phyloP scores from a whole-genome alignment of 2,888 invertebrate genomes.

The Oxyteleia sp. region DNA sequence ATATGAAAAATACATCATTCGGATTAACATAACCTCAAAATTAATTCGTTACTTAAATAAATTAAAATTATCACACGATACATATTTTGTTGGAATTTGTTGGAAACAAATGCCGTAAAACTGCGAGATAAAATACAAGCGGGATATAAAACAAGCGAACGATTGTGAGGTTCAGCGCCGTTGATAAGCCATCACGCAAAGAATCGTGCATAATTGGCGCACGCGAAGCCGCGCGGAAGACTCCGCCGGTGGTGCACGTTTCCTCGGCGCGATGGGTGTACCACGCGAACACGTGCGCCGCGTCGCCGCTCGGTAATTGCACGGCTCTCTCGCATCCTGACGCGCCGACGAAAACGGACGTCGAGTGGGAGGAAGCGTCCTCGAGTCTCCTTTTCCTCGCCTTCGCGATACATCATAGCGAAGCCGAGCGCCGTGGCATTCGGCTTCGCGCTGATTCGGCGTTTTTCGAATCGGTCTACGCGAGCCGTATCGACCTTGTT shows the following conservation, averaged over 20 bases:
- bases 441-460: conserved; percentile 34
- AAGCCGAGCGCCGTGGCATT: not conserved
- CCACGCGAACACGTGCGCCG: conserved; percentile 68
- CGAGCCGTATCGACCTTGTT: conserved; percentile 45
- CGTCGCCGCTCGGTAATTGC: conserved; percentile 66
- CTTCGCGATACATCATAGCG: conserved; percentile 30
- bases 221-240: conserved; percentile 35
- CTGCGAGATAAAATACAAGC: too few species aligned
- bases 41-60: too few species aligned
- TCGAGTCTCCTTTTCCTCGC: conserved; percentile 57
- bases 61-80: too few species aligned
- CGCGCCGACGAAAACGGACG: conserved; percentile 56
- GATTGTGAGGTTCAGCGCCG: conserved; percentile 4
- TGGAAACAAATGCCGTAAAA: too few species aligned
- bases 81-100: too few species aligned
- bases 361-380: conserved; percentile 55
- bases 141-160: conserved; percentile 11
- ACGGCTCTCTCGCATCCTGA: conserved; percentile 58
- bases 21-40: too few species aligned
- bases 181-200: conserved; percentile 36
- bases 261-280: conserved; percentile 25
- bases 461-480: conserved; percentile 24
- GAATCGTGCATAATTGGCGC: conserved; percentile 40
- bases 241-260: too few species aligned
- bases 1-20: too few species aligned